Evolutionary conservation across 2,888 invertebrate genomes (phyloP).

Genomic region (Lasioglossum calceatum): DNA sequence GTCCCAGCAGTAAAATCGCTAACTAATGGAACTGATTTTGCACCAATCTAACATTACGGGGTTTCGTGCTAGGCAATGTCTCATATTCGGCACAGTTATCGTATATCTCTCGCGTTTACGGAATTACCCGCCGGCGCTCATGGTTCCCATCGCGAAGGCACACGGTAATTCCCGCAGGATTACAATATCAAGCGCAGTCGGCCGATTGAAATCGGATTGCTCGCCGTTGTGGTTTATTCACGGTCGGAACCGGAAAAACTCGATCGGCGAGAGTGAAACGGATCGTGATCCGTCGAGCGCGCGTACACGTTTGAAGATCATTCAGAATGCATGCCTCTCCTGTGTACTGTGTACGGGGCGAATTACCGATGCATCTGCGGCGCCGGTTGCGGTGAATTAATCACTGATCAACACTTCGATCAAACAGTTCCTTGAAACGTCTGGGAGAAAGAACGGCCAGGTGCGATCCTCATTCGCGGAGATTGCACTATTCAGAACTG

Average conservation of each 20-base stretch:
- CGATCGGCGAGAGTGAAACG: background rate
- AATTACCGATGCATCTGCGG: background rate
- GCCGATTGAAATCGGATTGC: slow-evolving; percentile 48
- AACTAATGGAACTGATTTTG: too few species aligned
- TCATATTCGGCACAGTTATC: background rate
- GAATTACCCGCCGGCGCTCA: background rate
- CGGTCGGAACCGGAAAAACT: background rate
- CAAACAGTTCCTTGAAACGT: background rate
- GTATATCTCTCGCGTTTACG: background rate
- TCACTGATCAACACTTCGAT: background rate
- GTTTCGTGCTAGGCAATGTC: background rate
- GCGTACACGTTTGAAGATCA: background rate
- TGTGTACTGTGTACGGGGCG: background rate
- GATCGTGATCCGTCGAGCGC: background rate
- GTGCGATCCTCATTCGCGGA: background rate
- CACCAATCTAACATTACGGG: background rate
- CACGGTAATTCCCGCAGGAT: slow-evolving; percentile 33
- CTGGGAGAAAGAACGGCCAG: background rate
- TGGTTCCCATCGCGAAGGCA: slow-evolving; percentile 7
- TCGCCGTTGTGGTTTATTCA: background rate
- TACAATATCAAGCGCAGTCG: slow-evolving; percentile 37
- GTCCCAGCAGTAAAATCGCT: too few species aligned
- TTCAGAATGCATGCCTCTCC: background rate
- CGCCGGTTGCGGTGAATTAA: background rate
- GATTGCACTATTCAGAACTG: background rate